Base-by-base conservation (phyloP, 2,113 vertebrate species). In the Ornithorhynchus anatinus region DNA sequence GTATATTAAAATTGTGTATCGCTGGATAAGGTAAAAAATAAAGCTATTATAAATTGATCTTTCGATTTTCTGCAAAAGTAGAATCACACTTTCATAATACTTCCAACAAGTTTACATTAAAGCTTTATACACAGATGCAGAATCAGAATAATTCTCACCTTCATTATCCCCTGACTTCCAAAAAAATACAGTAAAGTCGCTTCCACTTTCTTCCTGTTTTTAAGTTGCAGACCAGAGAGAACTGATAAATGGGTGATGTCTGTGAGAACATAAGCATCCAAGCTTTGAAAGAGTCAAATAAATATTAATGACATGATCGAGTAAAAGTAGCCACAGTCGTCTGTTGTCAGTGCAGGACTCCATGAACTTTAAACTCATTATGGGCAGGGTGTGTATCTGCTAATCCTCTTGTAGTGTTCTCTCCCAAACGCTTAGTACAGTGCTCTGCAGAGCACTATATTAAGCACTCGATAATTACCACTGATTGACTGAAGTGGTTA, bases 11-110 rank as follows among this genome's bases (percentile, higher is more conserved):
- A 86, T 74, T 64, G 56, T 72, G 48, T 81, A 31, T 62, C 68
- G 80, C 78, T 85, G 79, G 15, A 9, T 74, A 75, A 68, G 43
- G 39, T 92, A 84, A 88, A 91, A 86, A 91, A 92, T 89, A 94
- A 94, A 94, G 90, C 89, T 90, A 63, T 86, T 86, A 84, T 53
- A 77, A 89, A 88, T 51, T 76, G 77, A 88, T 84, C 64, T 88
- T 85, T 82, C 80, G 68, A 84, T 62, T 76, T 78, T 88, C 73
- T 93, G 88, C 88, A 92, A 91, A 85, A 91, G 90, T 91, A 92
- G 89, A 89, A 89, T 87, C 88, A 72, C 32, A 59, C 79, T 86
- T 82, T 33, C 59, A 7, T 82, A 88, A 86, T 72, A 80, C 81
- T 89, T 84, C 9, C 27, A 73, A 84, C 67, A 74, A 9, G 56